Evolutionary conservation across 1,140 invertebrate genomes (phyloP).

Genomic region (Cherax quadricarinatus): DNA sequence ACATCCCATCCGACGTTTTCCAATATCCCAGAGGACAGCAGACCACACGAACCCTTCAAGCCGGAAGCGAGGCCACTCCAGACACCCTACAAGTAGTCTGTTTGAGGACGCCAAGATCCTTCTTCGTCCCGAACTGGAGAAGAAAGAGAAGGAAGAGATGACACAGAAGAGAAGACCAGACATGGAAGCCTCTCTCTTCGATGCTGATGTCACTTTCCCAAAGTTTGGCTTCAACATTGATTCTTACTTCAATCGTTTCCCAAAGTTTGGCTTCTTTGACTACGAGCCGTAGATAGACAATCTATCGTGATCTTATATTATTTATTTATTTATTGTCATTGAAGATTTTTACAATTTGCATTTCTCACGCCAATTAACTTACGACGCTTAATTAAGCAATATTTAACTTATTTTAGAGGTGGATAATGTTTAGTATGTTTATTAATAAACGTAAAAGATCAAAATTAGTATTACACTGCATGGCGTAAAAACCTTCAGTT

Average conservation of each 20-base stretch:
- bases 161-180: constrained; percentile 31
- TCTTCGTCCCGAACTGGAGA: background rate
- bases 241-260: constrained; percentile 36
- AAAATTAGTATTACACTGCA: too few species aligned
- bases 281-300: background rate
- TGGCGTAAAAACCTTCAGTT: too few species aligned
- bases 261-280: constrained; percentile 47
- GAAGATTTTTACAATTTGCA: background rate
- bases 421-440: too few species aligned
- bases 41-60: background rate
- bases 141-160: background rate
- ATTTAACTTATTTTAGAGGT: too few species aligned
- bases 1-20: background rate
- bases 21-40: background rate
- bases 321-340: background rate
- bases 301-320: background rate
- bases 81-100: background rate
- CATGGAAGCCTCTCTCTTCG: constrained; percentile 1
- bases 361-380: background rate
- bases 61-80: background rate
- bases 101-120: background rate
- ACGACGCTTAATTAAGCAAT: too few species aligned
- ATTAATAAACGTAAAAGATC: too few species aligned
- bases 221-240: constrained; percentile 56
- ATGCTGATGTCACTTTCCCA: constrained; percentile 22